A percentile compares a stretch with the other conserved stretches of the same genome.
phyloP scores from a whole-genome alignment of 2,797 vertebrate species.

The Cryptoblepharus egeriae region DNA sequence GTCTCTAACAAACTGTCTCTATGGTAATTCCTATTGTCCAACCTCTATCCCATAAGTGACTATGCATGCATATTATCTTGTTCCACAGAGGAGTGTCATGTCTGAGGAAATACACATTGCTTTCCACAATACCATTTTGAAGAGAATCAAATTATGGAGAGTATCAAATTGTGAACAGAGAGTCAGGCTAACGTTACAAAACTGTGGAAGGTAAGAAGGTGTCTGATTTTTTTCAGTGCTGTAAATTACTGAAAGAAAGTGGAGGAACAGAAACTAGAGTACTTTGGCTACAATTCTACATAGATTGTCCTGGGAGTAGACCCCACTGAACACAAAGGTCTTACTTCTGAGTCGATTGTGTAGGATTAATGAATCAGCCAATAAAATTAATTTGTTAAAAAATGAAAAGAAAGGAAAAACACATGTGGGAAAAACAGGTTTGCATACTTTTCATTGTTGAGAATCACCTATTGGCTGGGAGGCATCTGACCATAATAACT shows the following conservation, averaged over 20 bases:
- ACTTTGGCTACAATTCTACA: not conserved
- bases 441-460: slow-evolving; percentile 30
- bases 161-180: not conserved
- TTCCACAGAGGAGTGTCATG: not conserved
- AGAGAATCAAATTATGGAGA: not conserved
- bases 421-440: slow-evolving; percentile 15
- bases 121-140: not conserved
- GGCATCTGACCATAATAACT: too few species aligned
- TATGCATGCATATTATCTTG: not conserved
- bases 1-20: not conserved
- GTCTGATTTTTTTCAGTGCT: not conserved
- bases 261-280: not conserved
- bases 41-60: not conserved
- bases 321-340: too few species aligned
- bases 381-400: slow-evolving; percentile 32
- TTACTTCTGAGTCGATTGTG: too few species aligned
- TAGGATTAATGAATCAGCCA: slow-evolving; percentile 31
- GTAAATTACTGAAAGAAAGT: slow-evolving; percentile 17
- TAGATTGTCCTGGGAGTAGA: too few species aligned
- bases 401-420: slow-evolving; percentile 44
- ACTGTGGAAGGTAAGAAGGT: not conserved
- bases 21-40: not conserved
- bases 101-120: not conserved
- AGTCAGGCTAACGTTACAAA: not conserved
- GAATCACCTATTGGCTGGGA: not conserved